phyloP scores from a whole-genome alignment of 2,888 invertebrate species.

The Chrysotoxum bicinctum region DNA sequence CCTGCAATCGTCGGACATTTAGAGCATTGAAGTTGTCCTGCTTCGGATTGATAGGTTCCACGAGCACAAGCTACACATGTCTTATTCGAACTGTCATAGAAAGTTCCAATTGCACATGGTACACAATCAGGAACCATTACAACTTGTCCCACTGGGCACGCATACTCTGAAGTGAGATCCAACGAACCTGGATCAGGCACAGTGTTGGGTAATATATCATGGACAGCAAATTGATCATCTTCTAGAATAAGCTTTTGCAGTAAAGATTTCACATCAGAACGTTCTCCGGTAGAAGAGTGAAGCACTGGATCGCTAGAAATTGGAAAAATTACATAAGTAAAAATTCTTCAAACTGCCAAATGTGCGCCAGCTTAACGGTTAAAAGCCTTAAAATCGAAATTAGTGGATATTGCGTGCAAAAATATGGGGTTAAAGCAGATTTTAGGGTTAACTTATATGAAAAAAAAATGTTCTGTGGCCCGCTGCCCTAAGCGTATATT shows the following conservation, averaged over 20 bases:
- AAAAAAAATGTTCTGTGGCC: constrained; percentile 18
- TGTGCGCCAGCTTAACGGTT: not conserved
- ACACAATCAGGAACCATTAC: constrained; percentile 97
- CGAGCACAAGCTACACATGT: constrained; percentile 92
- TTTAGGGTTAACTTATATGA: not conserved
- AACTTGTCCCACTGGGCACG: constrained; percentile 96
- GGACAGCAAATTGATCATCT: constrained; percentile 96
- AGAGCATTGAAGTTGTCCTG: constrained; percentile 93
- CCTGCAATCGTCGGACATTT: constrained; percentile 95
- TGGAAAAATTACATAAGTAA: not conserved
- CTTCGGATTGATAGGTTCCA: constrained; percentile 96
- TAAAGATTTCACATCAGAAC: constrained; percentile 91
- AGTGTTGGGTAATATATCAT: constrained; percentile 95
- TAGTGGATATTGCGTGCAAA: constrained; percentile 38
- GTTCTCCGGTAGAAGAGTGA: constrained; percentile 92
- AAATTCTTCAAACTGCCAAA: not conserved
- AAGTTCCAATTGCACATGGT: constrained; percentile 95
- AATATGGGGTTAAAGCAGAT: constrained; percentile 35
- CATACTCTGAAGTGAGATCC: constrained; percentile 93
- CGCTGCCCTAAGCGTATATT: constrained; percentile 46
- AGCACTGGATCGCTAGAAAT: constrained; percentile 91
- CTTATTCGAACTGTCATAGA: constrained; percentile 88
- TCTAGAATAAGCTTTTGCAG: constrained; percentile 95
- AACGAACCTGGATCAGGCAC: constrained; percentile 96
- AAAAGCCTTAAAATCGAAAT: constrained; percentile 35